Percentiles rank a stretch among this genome's conserved stretches.
phyloP scores from a whole-genome alignment of 2,888 invertebrate genomes.

The Callyntrura sp. region DNA sequence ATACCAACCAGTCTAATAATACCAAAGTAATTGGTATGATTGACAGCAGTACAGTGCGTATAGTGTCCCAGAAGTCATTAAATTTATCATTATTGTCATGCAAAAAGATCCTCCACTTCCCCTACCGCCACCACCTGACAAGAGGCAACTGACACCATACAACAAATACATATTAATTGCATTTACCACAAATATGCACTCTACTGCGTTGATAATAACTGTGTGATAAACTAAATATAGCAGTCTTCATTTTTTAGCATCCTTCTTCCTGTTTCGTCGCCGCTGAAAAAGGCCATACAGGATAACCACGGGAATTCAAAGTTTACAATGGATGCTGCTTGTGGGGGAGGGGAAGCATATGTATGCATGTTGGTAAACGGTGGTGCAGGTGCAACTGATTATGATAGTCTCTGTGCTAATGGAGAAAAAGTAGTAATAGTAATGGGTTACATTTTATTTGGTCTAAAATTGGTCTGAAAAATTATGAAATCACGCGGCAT shows the following conservation, averaged over 20 bases:
- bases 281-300: not conserved
- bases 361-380: not conserved
- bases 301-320: slow-evolving; percentile 30
- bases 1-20: slow-evolving; percentile 57
- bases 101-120: slow-evolving; percentile 60
- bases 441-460: slow-evolving; percentile 59
- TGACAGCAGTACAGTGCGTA: slow-evolving; percentile 35
- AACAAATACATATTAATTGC: not conserved
- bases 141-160: slow-evolving; percentile 43
- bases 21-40: slow-evolving; percentile 67
- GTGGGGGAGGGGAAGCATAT: not conserved
- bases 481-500: slow-evolving; percentile 69
- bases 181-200: not conserved
- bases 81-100: slow-evolving; percentile 66
- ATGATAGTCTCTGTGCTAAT: slow-evolving; percentile 14
- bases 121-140: not conserved
- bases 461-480: slow-evolving; percentile 62
- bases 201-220: not conserved
- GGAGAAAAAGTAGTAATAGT: slow-evolving; percentile 40
- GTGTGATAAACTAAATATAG: slow-evolving; percentile 57
- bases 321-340: not conserved
- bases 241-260: slow-evolving; percentile 38
- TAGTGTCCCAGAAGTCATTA: slow-evolving; percentile 69
- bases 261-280: slow-evolving; percentile 67
- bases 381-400: not conserved